Evolutionary conservation across 2,113 vertebrate species (phyloP).

Genomic region (Rhinopomastus cyanomelas): DNA sequence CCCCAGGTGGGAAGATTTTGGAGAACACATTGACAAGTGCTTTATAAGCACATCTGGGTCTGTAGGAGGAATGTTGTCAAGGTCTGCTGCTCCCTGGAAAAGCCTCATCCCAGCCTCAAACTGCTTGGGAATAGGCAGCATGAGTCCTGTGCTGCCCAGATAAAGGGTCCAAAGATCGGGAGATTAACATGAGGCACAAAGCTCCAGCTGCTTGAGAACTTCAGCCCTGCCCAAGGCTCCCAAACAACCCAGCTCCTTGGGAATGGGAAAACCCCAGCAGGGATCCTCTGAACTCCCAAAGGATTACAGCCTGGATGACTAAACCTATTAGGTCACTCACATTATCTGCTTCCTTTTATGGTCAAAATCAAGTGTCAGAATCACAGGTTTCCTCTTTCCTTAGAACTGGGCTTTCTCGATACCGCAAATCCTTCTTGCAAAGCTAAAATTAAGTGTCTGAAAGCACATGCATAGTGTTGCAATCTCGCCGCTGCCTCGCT

Average conservation of each 20-base stretch:
- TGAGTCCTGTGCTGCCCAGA: not conserved
- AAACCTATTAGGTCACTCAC: conserved; percentile 29
- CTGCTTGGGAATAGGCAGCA: accelerated
- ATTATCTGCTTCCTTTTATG: conserved; percentile 65
- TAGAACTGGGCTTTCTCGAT: conserved; percentile 42
- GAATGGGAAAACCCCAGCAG: conserved; percentile 36
- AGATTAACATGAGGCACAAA: not conserved
- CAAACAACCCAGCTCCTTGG: not conserved
- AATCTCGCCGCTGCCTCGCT: conserved; percentile 45
- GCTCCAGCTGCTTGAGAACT: not conserved
- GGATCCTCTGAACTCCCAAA: not conserved
- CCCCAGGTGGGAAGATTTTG: not conserved
- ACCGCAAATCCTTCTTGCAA: conserved; percentile 29
- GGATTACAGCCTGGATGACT: conserved; percentile 6
- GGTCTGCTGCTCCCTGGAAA: not conserved
- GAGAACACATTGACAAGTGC: not conserved
- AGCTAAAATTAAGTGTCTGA: conserved; percentile 71
- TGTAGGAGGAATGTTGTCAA: accelerated
- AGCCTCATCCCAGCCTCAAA: not conserved
- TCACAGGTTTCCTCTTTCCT: conserved; percentile 68
- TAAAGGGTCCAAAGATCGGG: not conserved
- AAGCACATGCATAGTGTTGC: conserved; percentile 63
- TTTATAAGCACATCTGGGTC: not conserved
- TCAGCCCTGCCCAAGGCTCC: not conserved
- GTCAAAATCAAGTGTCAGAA: conserved; percentile 51